Percentiles rank a stretch among this genome's conserved stretches.
Conservation (phyloP, 1,140 invertebrate genomes). For the Glomeris maerens region DNA sequence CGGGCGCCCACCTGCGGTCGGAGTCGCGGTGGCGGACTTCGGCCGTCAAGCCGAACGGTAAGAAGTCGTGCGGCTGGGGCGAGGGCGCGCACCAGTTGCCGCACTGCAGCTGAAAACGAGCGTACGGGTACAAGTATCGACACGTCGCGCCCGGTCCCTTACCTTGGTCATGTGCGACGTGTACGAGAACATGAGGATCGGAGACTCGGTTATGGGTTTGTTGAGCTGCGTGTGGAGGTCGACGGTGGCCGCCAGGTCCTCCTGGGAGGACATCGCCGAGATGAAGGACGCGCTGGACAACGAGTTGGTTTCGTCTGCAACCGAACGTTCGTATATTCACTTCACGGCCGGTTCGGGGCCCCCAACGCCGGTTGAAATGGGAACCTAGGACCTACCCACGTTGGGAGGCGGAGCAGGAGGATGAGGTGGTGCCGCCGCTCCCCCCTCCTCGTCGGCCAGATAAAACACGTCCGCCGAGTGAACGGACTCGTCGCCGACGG, state of each 20-base stretch:
- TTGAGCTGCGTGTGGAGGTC: conserved; percentile 92
- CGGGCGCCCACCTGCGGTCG: conserved; percentile 37
- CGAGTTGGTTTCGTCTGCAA: conserved; percentile 16
- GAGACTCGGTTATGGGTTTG: conserved; percentile 76
- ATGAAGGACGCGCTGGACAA: conserved; percentile 55
- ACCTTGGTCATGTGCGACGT: conserved; percentile 81
- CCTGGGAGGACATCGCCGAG: conserved; percentile 82
- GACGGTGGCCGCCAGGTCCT: conserved; percentile 78
- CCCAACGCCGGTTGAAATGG: too few relatives aligned
- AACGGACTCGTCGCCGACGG: conserved; percentile 56
- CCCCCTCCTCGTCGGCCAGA: conserved; percentile 66
- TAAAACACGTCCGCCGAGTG: conserved; percentile 81
- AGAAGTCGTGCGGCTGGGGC: conserved; percentile 18
- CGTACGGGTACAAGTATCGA: too few relatives aligned
- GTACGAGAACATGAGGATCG: conserved; percentile 86
- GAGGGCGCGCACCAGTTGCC: conserved; percentile 30
- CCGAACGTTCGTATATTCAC: too few relatives aligned
- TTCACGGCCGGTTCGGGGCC: too few relatives aligned
- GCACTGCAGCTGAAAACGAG: conserved; percentile 26
- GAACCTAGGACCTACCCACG: too few relatives aligned
- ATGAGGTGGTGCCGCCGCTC: conserved; percentile 22
- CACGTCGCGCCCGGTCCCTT: too few relatives aligned
- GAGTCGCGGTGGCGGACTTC: conserved; percentile 10
- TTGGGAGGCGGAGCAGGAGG: background rate
- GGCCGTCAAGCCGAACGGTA: conserved; percentile 2